Conservation (phyloP, 1,140 invertebrate species). For the Neodiprion fabricii region DNA sequence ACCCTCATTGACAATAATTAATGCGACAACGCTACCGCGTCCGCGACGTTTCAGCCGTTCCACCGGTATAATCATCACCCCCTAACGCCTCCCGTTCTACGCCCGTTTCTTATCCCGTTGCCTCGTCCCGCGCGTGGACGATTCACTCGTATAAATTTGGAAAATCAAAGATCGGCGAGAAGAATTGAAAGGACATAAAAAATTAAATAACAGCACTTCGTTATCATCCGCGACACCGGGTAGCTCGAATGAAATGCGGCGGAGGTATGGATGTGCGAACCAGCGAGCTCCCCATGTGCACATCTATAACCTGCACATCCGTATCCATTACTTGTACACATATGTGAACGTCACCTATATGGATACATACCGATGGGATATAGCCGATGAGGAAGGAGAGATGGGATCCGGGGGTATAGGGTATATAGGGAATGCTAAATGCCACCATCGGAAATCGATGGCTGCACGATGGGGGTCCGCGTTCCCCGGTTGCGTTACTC, state of each 20-base stretch:
- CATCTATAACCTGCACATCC: slow-evolving; percentile 30
- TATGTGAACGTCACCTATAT: slow-evolving; percentile 34
- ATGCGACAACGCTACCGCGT: slow-evolving; percentile 23
- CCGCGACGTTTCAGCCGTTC: background rate
- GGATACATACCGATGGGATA: slow-evolving; percentile 28
- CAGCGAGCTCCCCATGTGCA: slow-evolving; percentile 8
- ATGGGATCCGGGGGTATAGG: slow-evolving; percentile 20
- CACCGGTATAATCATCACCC: background rate
- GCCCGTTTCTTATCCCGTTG: no score
- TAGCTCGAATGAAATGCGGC: slow-evolving; percentile 43
- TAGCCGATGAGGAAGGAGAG: slow-evolving; percentile 38
- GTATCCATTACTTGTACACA: slow-evolving; percentile 17
- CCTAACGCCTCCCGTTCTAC: no score
- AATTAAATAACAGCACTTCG: background rate
- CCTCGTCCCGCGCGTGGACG: no score
- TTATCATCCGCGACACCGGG: slow-evolving; percentile 17
- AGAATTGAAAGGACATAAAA: no score
- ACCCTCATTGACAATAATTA: slow-evolving; percentile 39
- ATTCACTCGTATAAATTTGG: no score
- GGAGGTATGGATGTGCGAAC: slow-evolving; percentile 14
- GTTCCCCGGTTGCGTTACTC: background rate
- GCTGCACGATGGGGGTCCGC: slow-evolving; percentile 22
- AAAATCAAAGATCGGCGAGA: no score
- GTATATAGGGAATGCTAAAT: slow-evolving; percentile 58
- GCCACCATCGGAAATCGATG: slow-evolving; percentile 59